Evolutionary conservation across 2,888 invertebrate species (phyloP).

Genomic region (Trichopria drosophilae): DNA sequence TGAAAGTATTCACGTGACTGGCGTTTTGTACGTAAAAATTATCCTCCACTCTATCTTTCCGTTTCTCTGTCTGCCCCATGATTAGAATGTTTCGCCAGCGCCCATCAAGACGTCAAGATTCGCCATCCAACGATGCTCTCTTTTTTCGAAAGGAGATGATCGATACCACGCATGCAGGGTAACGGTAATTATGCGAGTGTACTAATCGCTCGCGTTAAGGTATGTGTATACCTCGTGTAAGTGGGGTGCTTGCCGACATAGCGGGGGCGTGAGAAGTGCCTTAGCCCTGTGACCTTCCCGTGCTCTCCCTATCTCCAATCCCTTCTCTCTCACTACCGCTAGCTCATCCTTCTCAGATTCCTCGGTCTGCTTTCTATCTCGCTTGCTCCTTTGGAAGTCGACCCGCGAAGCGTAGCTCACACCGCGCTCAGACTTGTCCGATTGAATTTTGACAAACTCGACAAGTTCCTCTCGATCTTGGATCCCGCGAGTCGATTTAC

Average conservation of each 20-base stretch:
- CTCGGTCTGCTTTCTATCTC: slow-evolving; percentile 5
- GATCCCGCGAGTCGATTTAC: slow-evolving; percentile 46
- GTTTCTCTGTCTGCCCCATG: not conserved
- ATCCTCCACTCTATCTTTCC: too few species aligned
- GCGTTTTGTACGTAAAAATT: too few species aligned
- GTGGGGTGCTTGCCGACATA: slow-evolving; percentile 54
- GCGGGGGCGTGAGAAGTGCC: slow-evolving; percentile 59
- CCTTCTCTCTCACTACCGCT: slow-evolving; percentile 6
- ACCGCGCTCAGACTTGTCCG: slow-evolving; percentile 46
- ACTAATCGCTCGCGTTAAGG: slow-evolving; percentile 55
- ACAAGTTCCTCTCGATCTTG: slow-evolving; percentile 49
- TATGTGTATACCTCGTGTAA: slow-evolving; percentile 51
- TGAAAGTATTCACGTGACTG: too few species aligned
- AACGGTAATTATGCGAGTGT: slow-evolving; percentile 56
- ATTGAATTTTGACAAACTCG: slow-evolving; percentile 56
- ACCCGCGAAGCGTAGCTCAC: slow-evolving; percentile 34
- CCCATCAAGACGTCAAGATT: not conserved
- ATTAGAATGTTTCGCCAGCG: not conserved
- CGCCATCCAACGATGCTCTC: slow-evolving; percentile 11
- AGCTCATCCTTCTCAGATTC: slow-evolving; percentile 22
- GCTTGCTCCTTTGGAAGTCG: too few species aligned
- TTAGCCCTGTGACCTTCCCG: slow-evolving; percentile 56
- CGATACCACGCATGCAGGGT: slow-evolving; percentile 53
- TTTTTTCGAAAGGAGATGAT: slow-evolving; percentile 42
- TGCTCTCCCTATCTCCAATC: slow-evolving; percentile 38